Evolutionary conservation across 2,888 invertebrate species (phyloP).

Genomic region (Blastobasis adustella): DNA sequence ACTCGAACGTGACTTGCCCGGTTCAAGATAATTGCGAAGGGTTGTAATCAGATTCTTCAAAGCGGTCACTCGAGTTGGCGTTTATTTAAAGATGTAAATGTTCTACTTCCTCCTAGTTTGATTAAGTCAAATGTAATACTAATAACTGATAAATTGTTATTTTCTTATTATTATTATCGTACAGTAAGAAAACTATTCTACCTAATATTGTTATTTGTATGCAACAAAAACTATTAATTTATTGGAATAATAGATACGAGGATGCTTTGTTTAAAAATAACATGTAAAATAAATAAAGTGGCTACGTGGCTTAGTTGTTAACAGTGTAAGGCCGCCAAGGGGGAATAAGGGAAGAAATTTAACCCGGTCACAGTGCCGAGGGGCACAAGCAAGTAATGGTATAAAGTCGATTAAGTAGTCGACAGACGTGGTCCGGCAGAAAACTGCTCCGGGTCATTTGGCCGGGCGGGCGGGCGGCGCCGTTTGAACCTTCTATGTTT

Average conservation of each 20-base stretch:
- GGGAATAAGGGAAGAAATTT: conserved; percentile 2
- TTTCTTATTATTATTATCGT: no score
- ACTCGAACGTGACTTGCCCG: conserved; percentile 34
- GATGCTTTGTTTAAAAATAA: no score
- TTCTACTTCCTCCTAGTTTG: no score
- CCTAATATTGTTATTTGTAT: no score
- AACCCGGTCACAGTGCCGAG: conserved; percentile 4
- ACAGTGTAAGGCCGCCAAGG: no score
- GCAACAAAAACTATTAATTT: no score
- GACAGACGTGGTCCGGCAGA: conserved; percentile 20
- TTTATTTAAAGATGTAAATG: conserved; percentile 4
- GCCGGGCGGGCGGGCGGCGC: conserved; percentile 1
- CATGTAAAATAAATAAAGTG: no score
- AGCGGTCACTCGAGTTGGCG: conserved; percentile 28
- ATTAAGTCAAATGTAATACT: no score
- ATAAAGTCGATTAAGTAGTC: conserved; percentile 22
- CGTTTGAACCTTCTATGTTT: conserved; percentile 2
- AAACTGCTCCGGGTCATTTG: conserved; percentile 19
- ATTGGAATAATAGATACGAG: no score
- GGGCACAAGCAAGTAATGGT: conserved; percentile 13
- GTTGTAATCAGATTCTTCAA: conserved; percentile 34
- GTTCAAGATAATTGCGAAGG: conserved; percentile 33
- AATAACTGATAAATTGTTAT: no score
- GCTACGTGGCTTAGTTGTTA: no score
- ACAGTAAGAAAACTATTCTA: no score